Percentiles rank a stretch among this genome's conserved stretches.
Evolutionary conservation across 1,140 invertebrate genomes (phyloP).

Genomic region (Scaptodrosophila lebanonensis): DNA sequence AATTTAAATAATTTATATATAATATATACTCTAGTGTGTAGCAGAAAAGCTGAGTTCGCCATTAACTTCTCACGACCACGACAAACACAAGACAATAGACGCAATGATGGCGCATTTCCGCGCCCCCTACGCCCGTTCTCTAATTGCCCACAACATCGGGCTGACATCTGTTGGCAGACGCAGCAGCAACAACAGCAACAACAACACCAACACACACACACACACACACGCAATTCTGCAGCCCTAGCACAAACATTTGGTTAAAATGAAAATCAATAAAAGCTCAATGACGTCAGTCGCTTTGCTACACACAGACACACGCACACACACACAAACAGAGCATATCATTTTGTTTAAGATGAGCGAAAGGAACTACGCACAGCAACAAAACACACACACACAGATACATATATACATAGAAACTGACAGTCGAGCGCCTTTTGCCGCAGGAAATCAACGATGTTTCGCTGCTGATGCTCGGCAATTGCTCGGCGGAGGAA

Average conservation of each 20-base stretch:
- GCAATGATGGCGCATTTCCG: no score
- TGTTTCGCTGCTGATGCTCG: constrained; percentile 9
- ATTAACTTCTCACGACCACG: no score
- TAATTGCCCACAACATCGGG: constrained; percentile 20
- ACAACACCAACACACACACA: background rate
- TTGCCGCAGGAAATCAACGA: constrained; percentile 35
- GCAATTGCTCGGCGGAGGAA: no score
- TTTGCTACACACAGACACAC: constrained; percentile 26
- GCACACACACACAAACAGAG: constrained; percentile 8
- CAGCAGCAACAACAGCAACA: no score
- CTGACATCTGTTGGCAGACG: constrained; percentile 39
- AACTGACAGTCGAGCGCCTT: constrained; percentile 5
- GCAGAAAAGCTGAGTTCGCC: no score
- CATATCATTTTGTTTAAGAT: constrained; percentile 17
- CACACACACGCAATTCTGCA: no score
- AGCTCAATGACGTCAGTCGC: constrained; percentile 75
- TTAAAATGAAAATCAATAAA: constrained; percentile 73
- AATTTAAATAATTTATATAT: constrained; percentile 8
- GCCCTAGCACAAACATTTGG: constrained; percentile 45
- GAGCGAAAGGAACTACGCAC: constrained; percentile 25
- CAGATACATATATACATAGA: constrained; percentile 19
- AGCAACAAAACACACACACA: constrained; percentile 20
- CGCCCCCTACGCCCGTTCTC: background rate
- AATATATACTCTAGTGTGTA: no score
- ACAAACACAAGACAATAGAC: no score